Evolutionary conservation across 1,140 invertebrate genomes (phyloP), one percentile per base, ranked within the genome.

Genomic region (Brachionus paranguensis): DNA sequence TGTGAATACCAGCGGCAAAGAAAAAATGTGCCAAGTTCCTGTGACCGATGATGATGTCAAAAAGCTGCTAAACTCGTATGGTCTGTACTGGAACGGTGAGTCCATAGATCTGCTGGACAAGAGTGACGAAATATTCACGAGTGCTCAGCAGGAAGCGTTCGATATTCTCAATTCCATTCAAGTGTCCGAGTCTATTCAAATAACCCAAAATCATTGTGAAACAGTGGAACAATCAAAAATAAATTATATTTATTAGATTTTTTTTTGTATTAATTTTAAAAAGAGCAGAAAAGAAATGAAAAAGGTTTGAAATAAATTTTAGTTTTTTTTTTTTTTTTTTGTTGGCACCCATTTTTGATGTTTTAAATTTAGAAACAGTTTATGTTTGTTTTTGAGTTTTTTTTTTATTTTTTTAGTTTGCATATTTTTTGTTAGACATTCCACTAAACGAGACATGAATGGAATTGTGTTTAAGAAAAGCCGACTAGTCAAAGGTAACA

Each of bases 21-120:
- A 83, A 12, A 70, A 72, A 55, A 5, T 55, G 29, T 20, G 3
- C 20, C 45, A 84, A 47, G 45, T 84, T 10, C 83, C 83, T 7
- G 83, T 84, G 5, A 45, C 53, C 11, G 68, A 72, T 45, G 65
- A 72, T 27, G 83, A 84, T 78, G 83, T 84, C 3, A 74, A 45
- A 47, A 37, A 47, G 27, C 43, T 84, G 27, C 45, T 84, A 2
- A 84, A 84, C 43, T 84, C 83, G 60, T 84, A 55, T 17, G 83
- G 83, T 84, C 14, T 84, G 24, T 72, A 84, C 43, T 84, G 83
- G 83, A 70, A 84, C 8, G 83, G 83, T 45, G 68, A 70, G 43
- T 70, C 33, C n/a, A 84, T 84, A 14, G 24, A 12, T 41, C 12
- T 84, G 8, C 12, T 84, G 20, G 43, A 47, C 43, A 45, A 76